phyloP scores from a whole-genome alignment of 2,797 vertebrate genomes.

The Sebastes kiyomatsui region DNA sequence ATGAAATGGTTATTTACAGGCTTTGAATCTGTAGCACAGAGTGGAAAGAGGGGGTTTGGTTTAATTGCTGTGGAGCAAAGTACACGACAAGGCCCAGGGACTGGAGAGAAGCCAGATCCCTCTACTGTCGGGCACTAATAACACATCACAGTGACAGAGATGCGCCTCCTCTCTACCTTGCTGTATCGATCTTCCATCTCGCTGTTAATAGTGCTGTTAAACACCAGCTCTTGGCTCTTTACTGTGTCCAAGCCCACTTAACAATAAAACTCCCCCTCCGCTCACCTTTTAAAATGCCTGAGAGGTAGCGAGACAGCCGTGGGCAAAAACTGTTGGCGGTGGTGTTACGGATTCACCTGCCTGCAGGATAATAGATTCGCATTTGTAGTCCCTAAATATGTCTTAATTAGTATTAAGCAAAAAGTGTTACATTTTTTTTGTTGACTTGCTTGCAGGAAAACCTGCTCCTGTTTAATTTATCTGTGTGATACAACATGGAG shows the following conservation, averaged over 20 bases:
- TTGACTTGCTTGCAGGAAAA: background rate
- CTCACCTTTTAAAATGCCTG: slow-evolving; percentile 60
- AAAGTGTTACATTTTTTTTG: background rate
- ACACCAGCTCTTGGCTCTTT: slow-evolving; percentile 89
- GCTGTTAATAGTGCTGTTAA: slow-evolving; percentile 88
- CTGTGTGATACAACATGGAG: background rate
- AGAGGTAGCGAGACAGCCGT: slow-evolving; percentile 45
- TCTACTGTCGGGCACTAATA: slow-evolving; percentile 84
- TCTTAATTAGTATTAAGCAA: slow-evolving; percentile 7
- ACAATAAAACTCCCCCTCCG: slow-evolving; percentile 83
- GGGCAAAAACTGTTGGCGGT: slow-evolving; percentile 21
- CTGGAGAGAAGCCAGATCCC: slow-evolving; percentile 76
- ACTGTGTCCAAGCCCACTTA: slow-evolving; percentile 88
- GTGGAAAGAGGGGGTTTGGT: slow-evolving; percentile 56
- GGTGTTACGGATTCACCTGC: slow-evolving; percentile 12
- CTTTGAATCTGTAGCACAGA: slow-evolving; percentile 42
- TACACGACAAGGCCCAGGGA: slow-evolving; percentile 72
- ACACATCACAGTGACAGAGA: slow-evolving; percentile 86
- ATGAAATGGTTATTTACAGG: slow-evolving; percentile 70
- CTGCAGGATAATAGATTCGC: slow-evolving; percentile 21
- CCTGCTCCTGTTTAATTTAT: background rate
- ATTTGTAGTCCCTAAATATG: slow-evolving; percentile 18
- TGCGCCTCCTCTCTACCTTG: slow-evolving; percentile 82
- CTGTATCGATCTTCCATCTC: slow-evolving; percentile 88
- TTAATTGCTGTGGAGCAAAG: slow-evolving; percentile 78